Percentiles rank a stretch among this genome's conserved stretches.
These are phyloP conservation scores for Spermophilus dauricus DNA, from an alignment of 2,113 vertebrate genomes.

Conservation along the genomic window DNA sequence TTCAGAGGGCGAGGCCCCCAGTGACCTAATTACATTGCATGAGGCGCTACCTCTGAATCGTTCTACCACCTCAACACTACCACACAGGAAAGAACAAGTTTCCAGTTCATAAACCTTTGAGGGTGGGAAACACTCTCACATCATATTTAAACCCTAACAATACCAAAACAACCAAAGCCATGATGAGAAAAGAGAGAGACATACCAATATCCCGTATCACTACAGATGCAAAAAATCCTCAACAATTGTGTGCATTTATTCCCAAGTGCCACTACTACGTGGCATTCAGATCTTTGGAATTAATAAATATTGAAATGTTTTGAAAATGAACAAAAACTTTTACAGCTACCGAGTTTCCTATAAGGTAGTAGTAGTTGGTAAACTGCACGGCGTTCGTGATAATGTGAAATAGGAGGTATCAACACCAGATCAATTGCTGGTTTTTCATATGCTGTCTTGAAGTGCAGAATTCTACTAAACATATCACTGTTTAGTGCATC, in stretches of 20 bases:
- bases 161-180: neutral
- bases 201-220: neutral
- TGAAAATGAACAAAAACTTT: constrained; percentile 65
- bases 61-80: neutral
- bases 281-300: constrained; percentile 97
- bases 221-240: neutral
- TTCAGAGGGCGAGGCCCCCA: neutral
- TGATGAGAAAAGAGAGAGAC: neutral
- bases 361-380: constrained; percentile 83
- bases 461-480: constrained; percentile 83
- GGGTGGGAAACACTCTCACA: neutral
- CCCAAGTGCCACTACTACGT: constrained; percentile 96
- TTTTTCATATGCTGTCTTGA: constrained; percentile 85
- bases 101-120: neutral
- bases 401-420: constrained; percentile 85
- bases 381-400: constrained; percentile 84
- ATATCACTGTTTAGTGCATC: constrained; percentile 74
- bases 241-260: constrained; percentile 94
- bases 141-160: neutral
- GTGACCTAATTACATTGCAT: neutral
- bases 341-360: constrained; percentile 83
- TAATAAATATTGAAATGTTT: constrained; percentile 95
- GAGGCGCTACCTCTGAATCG: neutral
- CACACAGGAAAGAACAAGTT: neutral
- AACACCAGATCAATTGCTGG: constrained; percentile 84